Conservation (phyloP, 1,140 invertebrate genomes). For the Pentalonia nigronervosa region DNA sequence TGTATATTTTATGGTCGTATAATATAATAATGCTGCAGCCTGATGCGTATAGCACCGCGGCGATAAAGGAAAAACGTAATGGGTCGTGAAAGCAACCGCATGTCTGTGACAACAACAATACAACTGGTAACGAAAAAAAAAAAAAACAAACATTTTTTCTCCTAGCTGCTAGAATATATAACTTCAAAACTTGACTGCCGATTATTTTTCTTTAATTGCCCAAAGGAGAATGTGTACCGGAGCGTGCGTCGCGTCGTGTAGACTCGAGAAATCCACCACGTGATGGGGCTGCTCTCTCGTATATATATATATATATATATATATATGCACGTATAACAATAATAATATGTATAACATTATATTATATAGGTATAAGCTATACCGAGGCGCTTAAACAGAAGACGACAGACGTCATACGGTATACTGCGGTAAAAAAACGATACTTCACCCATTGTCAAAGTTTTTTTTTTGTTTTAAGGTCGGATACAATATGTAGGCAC, state of each 20-base stretch:
- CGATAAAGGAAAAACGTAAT: constrained; percentile 29
- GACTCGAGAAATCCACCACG: neutral
- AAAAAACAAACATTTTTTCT: neutral
- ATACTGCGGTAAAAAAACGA: neutral
- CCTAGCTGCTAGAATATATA: no score
- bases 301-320: neutral
- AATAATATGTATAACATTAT: no score
- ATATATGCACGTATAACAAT: neutral
- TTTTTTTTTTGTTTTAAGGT: neutral
- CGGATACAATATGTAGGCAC: no score
- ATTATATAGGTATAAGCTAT: neutral
- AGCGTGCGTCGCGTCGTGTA: constrained; percentile 14
- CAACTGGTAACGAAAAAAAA: constrained; percentile 16
- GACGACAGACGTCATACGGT: neutral
- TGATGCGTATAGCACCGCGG: neutral
- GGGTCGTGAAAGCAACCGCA: constrained; percentile 42
- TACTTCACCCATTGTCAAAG: neutral
- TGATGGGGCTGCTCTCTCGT: neutral
- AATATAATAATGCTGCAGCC: neutral
- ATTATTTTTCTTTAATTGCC: constrained; percentile 57
- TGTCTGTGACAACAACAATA: constrained; percentile 53
- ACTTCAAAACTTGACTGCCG: constrained; percentile 30
- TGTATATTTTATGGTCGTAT: neutral
- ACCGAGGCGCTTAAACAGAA: neutral
- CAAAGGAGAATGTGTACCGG: constrained; percentile 2